These are phyloP conservation scores for Pseudoips prasinana DNA, from an alignment of 2,888 invertebrate genomes.

Conservation along the genomic window DNA sequence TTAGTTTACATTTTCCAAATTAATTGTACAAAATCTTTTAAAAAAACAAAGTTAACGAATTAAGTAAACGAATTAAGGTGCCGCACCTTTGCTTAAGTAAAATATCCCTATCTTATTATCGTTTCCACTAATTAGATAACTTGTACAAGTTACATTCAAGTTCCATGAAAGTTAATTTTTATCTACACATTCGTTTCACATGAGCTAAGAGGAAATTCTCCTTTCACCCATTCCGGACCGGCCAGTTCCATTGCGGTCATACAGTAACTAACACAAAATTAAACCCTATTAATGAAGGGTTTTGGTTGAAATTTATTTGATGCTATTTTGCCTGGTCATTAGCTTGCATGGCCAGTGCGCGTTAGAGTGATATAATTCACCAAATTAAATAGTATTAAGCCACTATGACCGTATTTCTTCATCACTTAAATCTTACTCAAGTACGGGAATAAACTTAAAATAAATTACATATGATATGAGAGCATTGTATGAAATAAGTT, in stretches of 20 bases:
- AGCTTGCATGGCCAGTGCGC: conserved; percentile 20
- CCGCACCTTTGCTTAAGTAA: no score
- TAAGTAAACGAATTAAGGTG: no score
- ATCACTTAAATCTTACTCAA: conserved; percentile 4
- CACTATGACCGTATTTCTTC: conserved; percentile 16
- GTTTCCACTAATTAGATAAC: no score
- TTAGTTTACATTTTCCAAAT: no score
- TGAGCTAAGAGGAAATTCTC: conserved; percentile 33
- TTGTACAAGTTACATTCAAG: no score
- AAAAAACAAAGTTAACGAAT: no score
- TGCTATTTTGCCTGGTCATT: conserved; percentile 12
- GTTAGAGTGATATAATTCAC: conserved; percentile 25
- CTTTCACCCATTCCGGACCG: conserved; percentile 40
- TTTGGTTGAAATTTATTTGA: conserved; percentile 8
- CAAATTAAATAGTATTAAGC: conserved; percentile 21
- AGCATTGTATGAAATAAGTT: no score
- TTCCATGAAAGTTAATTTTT: no score
- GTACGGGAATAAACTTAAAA: background rate
- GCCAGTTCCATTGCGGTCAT: conserved; percentile 40
- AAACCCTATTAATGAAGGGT: background rate
- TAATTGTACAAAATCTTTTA: no score
- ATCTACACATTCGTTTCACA: background rate
- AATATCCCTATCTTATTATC: no score
- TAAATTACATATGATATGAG: no score
- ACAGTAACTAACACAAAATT: conserved; percentile 5